Evolutionary conservation across 2,797 vertebrate genomes (phyloP).

Genomic region (Streptopelia turtur): DNA sequence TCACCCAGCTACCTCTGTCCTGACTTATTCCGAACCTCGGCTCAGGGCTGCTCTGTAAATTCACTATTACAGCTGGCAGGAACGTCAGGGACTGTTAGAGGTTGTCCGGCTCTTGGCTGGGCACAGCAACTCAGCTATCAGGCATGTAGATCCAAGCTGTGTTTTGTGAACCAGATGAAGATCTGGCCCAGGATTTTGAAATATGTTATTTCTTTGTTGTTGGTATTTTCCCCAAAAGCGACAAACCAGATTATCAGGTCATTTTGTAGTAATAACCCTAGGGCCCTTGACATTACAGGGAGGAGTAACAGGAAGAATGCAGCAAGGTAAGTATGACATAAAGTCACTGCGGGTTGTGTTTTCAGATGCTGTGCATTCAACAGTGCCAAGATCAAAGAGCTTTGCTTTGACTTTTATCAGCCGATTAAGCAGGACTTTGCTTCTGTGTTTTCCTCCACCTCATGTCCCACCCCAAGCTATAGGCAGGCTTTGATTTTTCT

Average conservation of each 20-base stretch:
- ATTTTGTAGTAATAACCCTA: background rate
- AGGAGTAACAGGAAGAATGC: background rate
- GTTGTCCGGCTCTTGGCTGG: background rate
- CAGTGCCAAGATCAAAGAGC: background rate
- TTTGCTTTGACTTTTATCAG: background rate
- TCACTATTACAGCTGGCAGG: background rate
- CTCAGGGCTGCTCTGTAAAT: background rate
- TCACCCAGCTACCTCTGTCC: background rate
- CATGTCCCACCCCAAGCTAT: background rate
- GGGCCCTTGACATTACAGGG: background rate
- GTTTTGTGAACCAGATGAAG: background rate
- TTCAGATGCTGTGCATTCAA: background rate
- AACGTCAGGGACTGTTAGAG: rapidly evolving
- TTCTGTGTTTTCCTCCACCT: background rate
- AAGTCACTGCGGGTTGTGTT: rapidly evolving
- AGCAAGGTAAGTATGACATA: rapidly evolving
- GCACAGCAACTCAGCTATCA: background rate
- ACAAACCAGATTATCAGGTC: background rate
- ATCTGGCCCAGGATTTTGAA: background rate
- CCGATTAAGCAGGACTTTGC: background rate
- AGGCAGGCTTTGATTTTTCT: background rate
- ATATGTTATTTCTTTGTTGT: background rate
- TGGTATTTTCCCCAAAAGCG: background rate
- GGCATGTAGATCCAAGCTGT: background rate
- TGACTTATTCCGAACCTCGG: background rate